Percentiles rank a stretch among this genome's conserved stretches.
These are phyloP conservation scores for Emydocephalus ijimae DNA, from an alignment of 2,113 vertebrate species.

Conservation along the genomic window DNA sequence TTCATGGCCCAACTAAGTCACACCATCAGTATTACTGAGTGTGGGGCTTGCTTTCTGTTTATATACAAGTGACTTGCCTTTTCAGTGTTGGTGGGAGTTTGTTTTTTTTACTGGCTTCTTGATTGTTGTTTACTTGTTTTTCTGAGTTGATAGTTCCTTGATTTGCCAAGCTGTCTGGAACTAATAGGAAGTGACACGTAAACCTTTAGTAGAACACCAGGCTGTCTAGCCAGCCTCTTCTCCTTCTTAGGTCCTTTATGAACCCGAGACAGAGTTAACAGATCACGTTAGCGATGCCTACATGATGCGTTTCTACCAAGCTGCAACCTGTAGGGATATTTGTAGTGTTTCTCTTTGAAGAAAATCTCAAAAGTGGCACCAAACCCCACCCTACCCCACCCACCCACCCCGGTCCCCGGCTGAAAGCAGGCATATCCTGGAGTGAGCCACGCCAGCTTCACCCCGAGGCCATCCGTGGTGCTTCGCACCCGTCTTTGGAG, in stretches of 20 bases:
- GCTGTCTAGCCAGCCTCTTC: background rate
- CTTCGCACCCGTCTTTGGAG: constrained; percentile 2
- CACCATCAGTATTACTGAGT: no score
- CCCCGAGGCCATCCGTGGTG: background rate
- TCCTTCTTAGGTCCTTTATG: background rate
- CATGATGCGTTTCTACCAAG: background rate
- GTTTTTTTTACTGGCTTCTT: no score
- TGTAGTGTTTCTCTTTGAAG: background rate
- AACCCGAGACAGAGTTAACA: background rate
- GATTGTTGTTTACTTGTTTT: no score
- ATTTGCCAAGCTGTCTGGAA: background rate
- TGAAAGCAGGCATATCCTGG: constrained; percentile 14
- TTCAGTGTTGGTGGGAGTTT: no score
- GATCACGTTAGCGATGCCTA: no score
- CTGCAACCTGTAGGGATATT: background rate
- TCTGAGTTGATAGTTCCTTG: no score
- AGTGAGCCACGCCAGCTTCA: background rate
- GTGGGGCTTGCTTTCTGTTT: no score
- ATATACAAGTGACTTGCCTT: no score
- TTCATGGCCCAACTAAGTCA: no score
- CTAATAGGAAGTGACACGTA: background rate
- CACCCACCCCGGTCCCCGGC: background rate
- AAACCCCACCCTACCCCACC: background rate
- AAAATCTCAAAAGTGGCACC: background rate
- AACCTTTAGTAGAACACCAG: background rate